Conservation (phyloP, 1,140 invertebrate species). For the Bemisia tabaci region DNA sequence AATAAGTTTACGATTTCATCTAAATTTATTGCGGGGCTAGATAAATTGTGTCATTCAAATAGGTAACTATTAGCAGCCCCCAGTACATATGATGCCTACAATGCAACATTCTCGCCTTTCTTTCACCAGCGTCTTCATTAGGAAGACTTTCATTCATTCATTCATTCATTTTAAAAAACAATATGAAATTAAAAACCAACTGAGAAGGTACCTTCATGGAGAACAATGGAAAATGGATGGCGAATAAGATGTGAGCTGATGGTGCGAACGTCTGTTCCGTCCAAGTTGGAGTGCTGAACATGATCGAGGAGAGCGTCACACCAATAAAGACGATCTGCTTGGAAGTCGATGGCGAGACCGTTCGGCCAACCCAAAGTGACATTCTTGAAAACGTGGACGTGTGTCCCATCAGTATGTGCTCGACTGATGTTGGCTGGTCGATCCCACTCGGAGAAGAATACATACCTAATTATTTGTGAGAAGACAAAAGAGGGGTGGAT, state of each 20-base stretch:
- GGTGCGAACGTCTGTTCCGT: constrained; percentile 84
- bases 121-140: no score
- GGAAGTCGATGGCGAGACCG: constrained; percentile 83
- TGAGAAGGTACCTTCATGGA: constrained; percentile 48
- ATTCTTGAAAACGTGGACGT: constrained; percentile 77
- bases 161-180: not conserved
- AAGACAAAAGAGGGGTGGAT: constrained; percentile 2
- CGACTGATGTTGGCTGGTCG: constrained; percentile 88
- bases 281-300: constrained; percentile 87
- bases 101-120: no score
- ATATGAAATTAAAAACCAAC: not conserved
- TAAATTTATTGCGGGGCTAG: no score
- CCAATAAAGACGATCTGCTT: constrained; percentile 78
- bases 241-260: constrained; percentile 76
- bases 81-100: no score
- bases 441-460: constrained; percentile 95
- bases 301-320: constrained; percentile 90
- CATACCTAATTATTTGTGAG: constrained; percentile 36
- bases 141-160: no score
- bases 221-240: constrained; percentile 93
- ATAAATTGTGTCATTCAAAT: no score
- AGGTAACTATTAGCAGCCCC: no score
- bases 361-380: constrained; percentile 93
- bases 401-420: constrained; percentile 74
- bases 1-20: no score